phyloP scores from a whole-genome alignment of 2,888 invertebrate genomes.

The Ligdia adustata region DNA sequence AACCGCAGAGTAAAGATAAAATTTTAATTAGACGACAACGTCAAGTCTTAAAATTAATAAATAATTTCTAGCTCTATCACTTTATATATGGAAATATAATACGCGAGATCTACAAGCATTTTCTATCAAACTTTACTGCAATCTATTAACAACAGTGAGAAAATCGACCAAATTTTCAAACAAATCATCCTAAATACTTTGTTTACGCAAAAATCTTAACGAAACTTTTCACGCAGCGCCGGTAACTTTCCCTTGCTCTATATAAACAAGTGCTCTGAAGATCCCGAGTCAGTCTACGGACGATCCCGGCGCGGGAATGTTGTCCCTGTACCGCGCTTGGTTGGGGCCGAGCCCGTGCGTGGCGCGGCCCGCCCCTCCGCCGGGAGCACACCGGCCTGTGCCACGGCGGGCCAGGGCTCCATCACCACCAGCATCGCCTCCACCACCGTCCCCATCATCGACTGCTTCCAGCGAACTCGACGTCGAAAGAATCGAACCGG shows the following conservation, averaged over 20 bases:
- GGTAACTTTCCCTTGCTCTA: slow-evolving; percentile 33
- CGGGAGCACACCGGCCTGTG: slow-evolving; percentile 76
- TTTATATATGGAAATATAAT: too few species aligned
- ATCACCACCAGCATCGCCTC: slow-evolving; percentile 60
- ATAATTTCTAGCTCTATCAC: too few species aligned
- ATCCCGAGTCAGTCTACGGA: slow-evolving; percentile 47
- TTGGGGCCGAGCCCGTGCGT: slow-evolving; percentile 77
- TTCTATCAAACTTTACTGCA: too few species aligned
- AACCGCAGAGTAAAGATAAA: not conserved
- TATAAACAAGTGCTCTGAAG: slow-evolving; percentile 44
- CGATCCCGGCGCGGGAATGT: slow-evolving; percentile 58
- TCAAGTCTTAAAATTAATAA: too few species aligned
- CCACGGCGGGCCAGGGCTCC: slow-evolving; percentile 67
- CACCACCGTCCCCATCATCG: slow-evolving; percentile 68
- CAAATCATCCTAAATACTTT: too few species aligned
- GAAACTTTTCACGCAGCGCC: slow-evolving; percentile 19
- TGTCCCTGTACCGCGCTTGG: slow-evolving; percentile 81
- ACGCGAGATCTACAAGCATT: too few species aligned
- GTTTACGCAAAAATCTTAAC: slow-evolving; percentile 8
- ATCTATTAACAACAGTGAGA: too few species aligned
- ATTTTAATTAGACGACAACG: too few species aligned
- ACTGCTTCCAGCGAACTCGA: slow-evolving; percentile 75
- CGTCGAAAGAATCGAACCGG: slow-evolving; percentile 68
- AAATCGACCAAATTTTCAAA: too few species aligned
- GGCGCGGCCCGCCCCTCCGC: slow-evolving; percentile 73